Evolutionary conservation across 2,113 vertebrate genomes (phyloP), one percentile per base, ranked within the genome.

Genomic region (Sander vitreus): DNA sequence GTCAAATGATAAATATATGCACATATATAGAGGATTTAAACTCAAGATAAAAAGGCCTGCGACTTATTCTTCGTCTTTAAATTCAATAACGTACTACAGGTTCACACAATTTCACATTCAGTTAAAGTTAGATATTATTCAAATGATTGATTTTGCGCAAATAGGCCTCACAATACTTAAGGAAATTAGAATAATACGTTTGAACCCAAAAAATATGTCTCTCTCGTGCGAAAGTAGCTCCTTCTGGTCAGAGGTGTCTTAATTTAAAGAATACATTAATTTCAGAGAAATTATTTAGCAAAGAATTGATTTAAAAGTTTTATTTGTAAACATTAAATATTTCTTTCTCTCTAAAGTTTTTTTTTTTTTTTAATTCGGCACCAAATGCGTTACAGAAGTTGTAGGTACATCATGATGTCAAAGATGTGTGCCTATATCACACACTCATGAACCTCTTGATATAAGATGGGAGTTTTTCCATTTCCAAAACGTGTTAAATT

Each of bases 301-400:
- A 93, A 69, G 64, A 73, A 85, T 89, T 88, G 86, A 90, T 93
- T 96, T 95, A 80, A 93, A 94, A 85, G 91, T 96, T 98, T 99
- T 98, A 99, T 99, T 98, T 98, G 97, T 97, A 98, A 98, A 98
- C 97, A 98, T 97, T 97, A 98, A 98, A 98, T 97, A 94, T 95
- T 96, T 96, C 96, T 97, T 96, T 97, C 95, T 97, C 94, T 96
- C 96, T 96, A 96, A 97, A 96, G 96, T 94, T 96, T 94, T 96
- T 94, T 96, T 93, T 76, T 93, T 96, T 94, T 96, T 93, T 69
- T 93, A 95, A 94, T 95, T 93, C 90, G 94, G 91, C 94, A 93
- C 92, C 91, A 88, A 94, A 92, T 91, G 95, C 94, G 74, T 95
- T 94, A 93, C 92, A 94, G 89, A 92, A 85, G 88, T 87, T 76